Evolutionary conservation across 1,140 invertebrate species (phyloP), one percentile per base, ranked within the genome.

Genomic region (Radopholus similis): DNA sequence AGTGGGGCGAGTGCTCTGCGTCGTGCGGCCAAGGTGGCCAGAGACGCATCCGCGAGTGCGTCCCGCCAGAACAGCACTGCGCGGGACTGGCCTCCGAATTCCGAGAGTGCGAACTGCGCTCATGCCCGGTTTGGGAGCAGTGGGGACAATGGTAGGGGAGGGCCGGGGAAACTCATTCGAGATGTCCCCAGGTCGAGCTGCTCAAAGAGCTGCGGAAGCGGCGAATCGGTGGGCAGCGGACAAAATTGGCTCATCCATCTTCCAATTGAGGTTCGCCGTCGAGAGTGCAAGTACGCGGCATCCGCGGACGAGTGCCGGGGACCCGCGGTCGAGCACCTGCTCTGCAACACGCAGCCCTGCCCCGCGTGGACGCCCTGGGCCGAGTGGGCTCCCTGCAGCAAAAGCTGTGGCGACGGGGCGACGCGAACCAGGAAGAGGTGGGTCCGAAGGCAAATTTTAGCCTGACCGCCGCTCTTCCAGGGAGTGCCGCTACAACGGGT

Each of bases 131-230:
- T 13, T 62, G 59, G 59, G 18, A 30, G 21, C 42, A 47, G 15
- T 62, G 59, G 59, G 59, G 40, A 5, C 40, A 35, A 62, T 62
- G 59, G 59, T 54, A 53, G 34, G 9, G 13, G 13, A 15, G 34
- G 15, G 15, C 28, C 23, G 2, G 34, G 4, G 5, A 23, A 23
- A 21, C 30, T 53, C 13, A n/a, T 21, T 21, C 18, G 11, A 51
- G 32, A 28, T 13, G 32, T 23, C 21, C 30, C 11, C 30, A 54
- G 51, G 51, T 49, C 59, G 49, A 23, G 21, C n/a, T 62, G 59
- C 18, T 62, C 59, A 49, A 62, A 62, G 49, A 62, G 49, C 35
- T 62, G 59, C 30, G 59, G 59, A 23, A 28, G 21, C n/a, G 59
- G 59, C 4, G 59, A 62, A 49, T 47, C 42, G 40, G 59, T 62